phyloP scores from a whole-genome alignment of 2,888 invertebrate species.

The Eudasyphora cyanicolor region DNA sequence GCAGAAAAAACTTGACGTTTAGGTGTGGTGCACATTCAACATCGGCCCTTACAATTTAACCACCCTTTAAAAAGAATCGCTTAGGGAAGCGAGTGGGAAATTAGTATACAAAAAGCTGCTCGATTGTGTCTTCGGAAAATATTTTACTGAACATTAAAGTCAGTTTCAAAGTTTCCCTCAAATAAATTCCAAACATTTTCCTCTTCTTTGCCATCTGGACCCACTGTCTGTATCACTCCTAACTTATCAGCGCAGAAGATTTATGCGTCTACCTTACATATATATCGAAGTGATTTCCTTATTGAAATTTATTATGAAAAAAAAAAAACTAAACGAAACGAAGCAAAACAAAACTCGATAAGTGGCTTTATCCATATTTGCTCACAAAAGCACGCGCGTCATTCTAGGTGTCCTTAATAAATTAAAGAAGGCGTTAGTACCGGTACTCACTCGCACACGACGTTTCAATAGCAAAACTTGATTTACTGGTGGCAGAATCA shows the following conservation, averaged over 20 bases:
- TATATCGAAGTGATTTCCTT: constrained; percentile 15
- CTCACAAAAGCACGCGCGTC: background rate
- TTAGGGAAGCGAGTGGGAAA: too few relatives aligned
- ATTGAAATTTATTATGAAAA: background rate
- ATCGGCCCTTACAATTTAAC: too few relatives aligned
- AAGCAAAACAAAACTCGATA: too few relatives aligned
- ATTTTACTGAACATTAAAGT: too few relatives aligned
- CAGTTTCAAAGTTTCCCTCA: too few relatives aligned
- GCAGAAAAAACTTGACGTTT: too few relatives aligned
- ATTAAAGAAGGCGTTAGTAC: constrained; percentile 14
- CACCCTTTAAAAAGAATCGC: too few relatives aligned
- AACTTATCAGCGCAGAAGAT: background rate
- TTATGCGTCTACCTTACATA: background rate
- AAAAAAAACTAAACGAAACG: background rate
- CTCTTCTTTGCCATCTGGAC: background rate
- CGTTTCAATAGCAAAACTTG: background rate
- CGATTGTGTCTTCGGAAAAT: too few relatives aligned
- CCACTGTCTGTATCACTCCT: background rate
- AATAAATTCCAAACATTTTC: too few relatives aligned
- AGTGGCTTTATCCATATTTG: background rate
- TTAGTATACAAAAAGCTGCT: too few relatives aligned
- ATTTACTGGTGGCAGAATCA: background rate
- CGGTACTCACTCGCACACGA: background rate
- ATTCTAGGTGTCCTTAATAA: constrained; percentile 18
- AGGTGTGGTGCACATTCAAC: too few relatives aligned